phyloP scores from a whole-genome alignment of 2,888 invertebrate genomes.

The Acrobasis repandana region DNA sequence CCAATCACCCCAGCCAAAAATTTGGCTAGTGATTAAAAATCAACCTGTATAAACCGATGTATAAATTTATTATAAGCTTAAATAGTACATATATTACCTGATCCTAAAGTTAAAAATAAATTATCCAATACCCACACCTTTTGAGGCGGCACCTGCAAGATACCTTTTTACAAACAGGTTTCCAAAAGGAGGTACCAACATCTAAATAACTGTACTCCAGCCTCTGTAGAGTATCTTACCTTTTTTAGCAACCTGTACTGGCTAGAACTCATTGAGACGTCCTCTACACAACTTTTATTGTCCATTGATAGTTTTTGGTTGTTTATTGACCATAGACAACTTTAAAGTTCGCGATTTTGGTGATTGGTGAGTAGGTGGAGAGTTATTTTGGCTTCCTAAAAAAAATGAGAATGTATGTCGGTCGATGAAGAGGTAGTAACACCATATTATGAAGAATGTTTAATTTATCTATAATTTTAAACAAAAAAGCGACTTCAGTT shows the following conservation, averaged over 20 bases:
- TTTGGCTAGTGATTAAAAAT: no score
- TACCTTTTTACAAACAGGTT: conserved; percentile 11
- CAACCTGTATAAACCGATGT: no score
- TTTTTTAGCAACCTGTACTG: conserved; percentile 6
- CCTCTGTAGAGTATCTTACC: conserved; percentile 1
- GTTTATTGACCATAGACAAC: conserved; percentile 3
- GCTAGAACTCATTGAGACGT: neutral
- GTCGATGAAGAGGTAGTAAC: neutral
- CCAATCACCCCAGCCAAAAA: no score
- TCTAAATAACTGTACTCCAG: conserved; percentile 15
- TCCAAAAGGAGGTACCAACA: conserved; percentile 4
- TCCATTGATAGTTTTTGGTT: conserved; percentile 1
- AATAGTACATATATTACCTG: neutral
- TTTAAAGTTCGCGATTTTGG: neutral
- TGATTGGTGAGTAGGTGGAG: neutral
- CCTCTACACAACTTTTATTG: conserved; percentile 2
- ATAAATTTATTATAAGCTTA: no score
- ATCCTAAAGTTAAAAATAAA: conserved; percentile 1
- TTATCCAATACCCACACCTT: neutral
- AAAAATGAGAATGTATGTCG: neutral
- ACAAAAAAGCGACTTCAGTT: no score
- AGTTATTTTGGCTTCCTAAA: neutral
- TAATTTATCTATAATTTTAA: no score
- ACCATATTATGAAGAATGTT: no score
- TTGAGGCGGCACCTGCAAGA: neutral